Conservation (phyloP, 92 coral and sea anemone species). For the Epizoanthus illoricatus region DNA sequence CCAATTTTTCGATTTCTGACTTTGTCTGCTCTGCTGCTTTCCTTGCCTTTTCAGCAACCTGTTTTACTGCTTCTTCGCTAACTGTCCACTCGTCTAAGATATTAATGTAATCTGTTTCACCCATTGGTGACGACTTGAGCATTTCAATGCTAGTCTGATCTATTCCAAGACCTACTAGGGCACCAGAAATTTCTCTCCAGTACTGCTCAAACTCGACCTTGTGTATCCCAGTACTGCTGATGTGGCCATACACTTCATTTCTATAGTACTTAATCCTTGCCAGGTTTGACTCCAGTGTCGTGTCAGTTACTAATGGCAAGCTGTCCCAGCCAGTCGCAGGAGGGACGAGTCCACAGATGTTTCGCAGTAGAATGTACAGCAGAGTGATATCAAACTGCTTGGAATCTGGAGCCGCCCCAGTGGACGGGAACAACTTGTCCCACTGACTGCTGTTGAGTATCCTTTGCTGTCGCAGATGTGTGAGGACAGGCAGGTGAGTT, state of each 20-base stretch:
- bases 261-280: too few relatives aligned
- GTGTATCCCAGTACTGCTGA: neutral
- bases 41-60: slow-evolving; percentile 2
- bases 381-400: too few relatives aligned
- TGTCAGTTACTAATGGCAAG: too few relatives aligned
- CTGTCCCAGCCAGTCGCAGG: too few relatives aligned
- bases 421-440: too few relatives aligned
- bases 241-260: too few relatives aligned
- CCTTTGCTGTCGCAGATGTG: neutral
- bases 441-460: neutral
- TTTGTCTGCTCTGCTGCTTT: slow-evolving; percentile 19
- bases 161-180: slow-evolving; percentile 4
- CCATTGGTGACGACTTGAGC: slow-evolving; percentile 26
- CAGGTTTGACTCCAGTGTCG: too few relatives aligned
- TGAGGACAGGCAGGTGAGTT: neutral
- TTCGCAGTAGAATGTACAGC: too few relatives aligned
- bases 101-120: slow-evolving; percentile 7
- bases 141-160: slow-evolving; percentile 29
- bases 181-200: neutral
- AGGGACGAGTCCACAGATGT: too few relatives aligned
- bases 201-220: slow-evolving; percentile 18
- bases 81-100: slow-evolving; percentile 19
- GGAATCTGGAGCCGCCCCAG: too few relatives aligned
- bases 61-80: neutral
- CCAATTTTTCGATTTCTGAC: neutral